phyloP scores from a whole-genome alignment of 2,113 vertebrate genomes.

The Halcyon senegalensis region DNA sequence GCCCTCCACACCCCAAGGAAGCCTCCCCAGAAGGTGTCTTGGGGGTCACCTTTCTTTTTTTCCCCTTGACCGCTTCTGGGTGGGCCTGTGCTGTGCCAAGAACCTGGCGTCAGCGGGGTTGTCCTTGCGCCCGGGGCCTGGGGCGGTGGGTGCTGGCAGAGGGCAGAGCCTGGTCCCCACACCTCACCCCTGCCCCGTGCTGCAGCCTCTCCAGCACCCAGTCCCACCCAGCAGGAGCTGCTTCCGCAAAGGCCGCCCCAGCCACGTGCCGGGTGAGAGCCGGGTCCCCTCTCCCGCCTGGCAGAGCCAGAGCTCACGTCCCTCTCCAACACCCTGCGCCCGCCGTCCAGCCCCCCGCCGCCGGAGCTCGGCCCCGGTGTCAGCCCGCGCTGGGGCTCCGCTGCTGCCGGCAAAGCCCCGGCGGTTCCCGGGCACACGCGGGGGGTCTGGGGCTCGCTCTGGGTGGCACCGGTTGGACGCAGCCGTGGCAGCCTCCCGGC shows the following conservation, averaged over 20 bases:
- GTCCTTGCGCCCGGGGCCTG: neutral
- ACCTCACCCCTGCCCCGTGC: rapidly evolving
- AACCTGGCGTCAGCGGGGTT: neutral
- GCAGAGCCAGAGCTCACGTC: rapidly evolving
- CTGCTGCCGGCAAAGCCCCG: neutral
- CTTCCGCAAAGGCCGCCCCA: neutral
- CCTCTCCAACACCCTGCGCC: rapidly evolving
- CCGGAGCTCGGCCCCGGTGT: neutral
- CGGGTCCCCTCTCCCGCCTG: neutral
- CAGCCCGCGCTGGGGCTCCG: neutral
- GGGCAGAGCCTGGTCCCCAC: neutral
- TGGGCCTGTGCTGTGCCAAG: rapidly evolving
- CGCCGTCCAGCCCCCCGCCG: rapidly evolving
- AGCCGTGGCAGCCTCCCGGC: neutral
- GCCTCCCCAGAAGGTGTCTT: neutral
- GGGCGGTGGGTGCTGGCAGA: rapidly evolving
- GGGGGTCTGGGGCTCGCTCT: neutral
- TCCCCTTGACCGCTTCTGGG: neutral
- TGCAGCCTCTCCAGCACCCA: neutral
- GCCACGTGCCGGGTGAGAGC: neutral
- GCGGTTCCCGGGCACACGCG: neutral
- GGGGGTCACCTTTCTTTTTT: neutral
- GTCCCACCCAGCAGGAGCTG: neutral
- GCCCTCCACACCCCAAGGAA: neutral
- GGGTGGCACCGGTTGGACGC: neutral